phyloP scores from a whole-genome alignment of 2,113 vertebrate genomes.

The Hippolais icterina region DNA sequence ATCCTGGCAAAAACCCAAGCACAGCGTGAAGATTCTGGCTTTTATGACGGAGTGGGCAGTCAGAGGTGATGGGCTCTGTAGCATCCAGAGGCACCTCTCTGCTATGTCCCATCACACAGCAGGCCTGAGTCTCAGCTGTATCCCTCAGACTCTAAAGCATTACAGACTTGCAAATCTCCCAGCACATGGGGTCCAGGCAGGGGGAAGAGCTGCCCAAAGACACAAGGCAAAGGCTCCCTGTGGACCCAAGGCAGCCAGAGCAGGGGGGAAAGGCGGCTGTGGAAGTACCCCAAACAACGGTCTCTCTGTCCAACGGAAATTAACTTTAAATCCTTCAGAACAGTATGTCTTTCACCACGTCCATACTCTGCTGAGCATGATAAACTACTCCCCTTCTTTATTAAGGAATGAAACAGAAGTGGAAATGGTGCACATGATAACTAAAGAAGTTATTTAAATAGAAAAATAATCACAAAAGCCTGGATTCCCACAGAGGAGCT shows the following conservation, averaged over 20 bases:
- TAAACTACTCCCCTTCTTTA: not conserved
- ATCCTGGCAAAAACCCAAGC: not conserved
- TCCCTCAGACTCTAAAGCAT: not conserved
- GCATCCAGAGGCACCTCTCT: not conserved
- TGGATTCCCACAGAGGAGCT: not conserved
- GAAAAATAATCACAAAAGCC: not conserved
- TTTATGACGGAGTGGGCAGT: not conserved
- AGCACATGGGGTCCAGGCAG: not conserved
- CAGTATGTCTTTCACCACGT: not conserved
- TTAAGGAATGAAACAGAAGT: not conserved
- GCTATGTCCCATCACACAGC: fast-evolving
- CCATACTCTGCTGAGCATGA: not conserved
- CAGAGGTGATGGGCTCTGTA: not conserved
- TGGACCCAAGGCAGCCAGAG: not conserved
- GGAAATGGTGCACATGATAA: not conserved
- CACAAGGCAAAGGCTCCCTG: not conserved
- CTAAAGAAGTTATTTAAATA: not conserved
- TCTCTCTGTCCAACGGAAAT: not conserved
- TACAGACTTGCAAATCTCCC: not conserved
- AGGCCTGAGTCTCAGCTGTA: not conserved
- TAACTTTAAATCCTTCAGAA: conserved; percentile 18
- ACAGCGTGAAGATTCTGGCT: not conserved
- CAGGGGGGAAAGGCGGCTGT: not conserved
- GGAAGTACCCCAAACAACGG: not conserved
- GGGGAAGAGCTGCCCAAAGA: not conserved